Evolutionary conservation across 2,888 invertebrate genomes (phyloP).

Genomic region (Eurois occulta): DNA sequence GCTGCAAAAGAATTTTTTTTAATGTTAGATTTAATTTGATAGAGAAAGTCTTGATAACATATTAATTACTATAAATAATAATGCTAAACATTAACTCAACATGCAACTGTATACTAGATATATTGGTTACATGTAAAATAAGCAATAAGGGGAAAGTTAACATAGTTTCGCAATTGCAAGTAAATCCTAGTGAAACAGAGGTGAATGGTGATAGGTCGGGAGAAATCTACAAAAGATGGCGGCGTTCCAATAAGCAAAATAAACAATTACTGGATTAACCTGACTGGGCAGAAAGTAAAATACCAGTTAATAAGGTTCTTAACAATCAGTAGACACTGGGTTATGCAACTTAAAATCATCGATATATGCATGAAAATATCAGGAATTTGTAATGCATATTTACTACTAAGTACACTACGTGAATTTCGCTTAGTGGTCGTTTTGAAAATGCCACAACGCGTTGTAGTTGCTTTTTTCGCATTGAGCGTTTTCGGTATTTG

Average conservation of each 20-base stretch:
- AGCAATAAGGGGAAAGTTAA: slow-evolving; percentile 49
- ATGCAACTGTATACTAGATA: slow-evolving; percentile 37
- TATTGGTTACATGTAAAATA: slow-evolving; percentile 17
- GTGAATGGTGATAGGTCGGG: slow-evolving; percentile 48
- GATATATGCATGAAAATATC: not conserved
- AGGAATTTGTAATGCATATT: too few relatives aligned
- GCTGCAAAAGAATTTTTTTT: slow-evolving; percentile 29
- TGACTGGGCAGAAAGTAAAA: slow-evolving; percentile 2
- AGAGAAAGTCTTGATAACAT: slow-evolving; percentile 44
- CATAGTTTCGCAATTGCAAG: slow-evolving; percentile 20
- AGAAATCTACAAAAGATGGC: slow-evolving; percentile 49
- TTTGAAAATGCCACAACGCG: too few relatives aligned
- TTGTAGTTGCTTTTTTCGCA: too few relatives aligned
- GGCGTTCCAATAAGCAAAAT: slow-evolving; percentile 41
- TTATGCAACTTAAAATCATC: not conserved
- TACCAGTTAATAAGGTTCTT: not conserved
- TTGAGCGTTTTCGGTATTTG: too few relatives aligned
- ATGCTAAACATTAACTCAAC: slow-evolving; percentile 33
- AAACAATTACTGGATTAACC: slow-evolving; percentile 26
- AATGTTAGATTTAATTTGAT: slow-evolving; percentile 19
- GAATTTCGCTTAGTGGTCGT: too few relatives aligned
- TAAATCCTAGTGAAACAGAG: slow-evolving; percentile 36
- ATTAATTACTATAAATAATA: slow-evolving; percentile 50
- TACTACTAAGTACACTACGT: too few relatives aligned
- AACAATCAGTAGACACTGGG: not conserved